Evolutionary conservation across 2,113 vertebrate species (phyloP), one percentile per base, ranked within the genome.

Genomic region (Peromyscus maniculatus): DNA sequence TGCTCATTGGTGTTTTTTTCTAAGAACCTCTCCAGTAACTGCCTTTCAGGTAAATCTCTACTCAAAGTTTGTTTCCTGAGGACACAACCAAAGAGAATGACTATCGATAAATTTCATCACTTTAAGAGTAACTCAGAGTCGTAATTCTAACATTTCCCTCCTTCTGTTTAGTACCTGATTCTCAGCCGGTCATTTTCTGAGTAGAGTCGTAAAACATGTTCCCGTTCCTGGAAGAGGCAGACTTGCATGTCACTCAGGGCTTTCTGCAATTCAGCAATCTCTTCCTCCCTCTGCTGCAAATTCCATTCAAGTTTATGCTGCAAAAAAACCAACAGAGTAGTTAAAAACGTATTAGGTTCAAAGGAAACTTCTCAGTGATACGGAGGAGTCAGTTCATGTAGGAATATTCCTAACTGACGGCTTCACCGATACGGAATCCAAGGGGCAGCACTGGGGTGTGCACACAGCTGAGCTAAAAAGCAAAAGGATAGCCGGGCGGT

Each of bases 161-260:
- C 28, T 72, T 31, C 82, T 64, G 3, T 22, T 78, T 33, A 39
- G 66, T 96, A 99, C 99, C 99, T 99, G 98, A 99, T 99, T 97
- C 99, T 99, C 16, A 99, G 99, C 4, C 99, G 97, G 97, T 99
- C 99, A 0, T 99, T 99, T 98, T 99, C 99, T 0, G 99, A 99
- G 95, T 99, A 99, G n/a, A 99, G 99, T 15, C 99, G 98, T 46
- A 99, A 98, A 4, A 99, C 99, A 0, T 99, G 99, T 82, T 99
- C 99, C 79, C 99, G 98, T 93, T 99, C 99, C 97, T 99, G 99
- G 98, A 99, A 99, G 17, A 99, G 99, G 97, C 98, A 99, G 89
- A 99, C 98, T 96, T 99, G 99, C 99, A 99, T 99, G 82, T 99
- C 99, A 78, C 99, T 99, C 88, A 99, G 98, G 26, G 99, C 99